Conservation (phyloP, 1,140 invertebrate species). For the Bombus breviceps region DNA sequence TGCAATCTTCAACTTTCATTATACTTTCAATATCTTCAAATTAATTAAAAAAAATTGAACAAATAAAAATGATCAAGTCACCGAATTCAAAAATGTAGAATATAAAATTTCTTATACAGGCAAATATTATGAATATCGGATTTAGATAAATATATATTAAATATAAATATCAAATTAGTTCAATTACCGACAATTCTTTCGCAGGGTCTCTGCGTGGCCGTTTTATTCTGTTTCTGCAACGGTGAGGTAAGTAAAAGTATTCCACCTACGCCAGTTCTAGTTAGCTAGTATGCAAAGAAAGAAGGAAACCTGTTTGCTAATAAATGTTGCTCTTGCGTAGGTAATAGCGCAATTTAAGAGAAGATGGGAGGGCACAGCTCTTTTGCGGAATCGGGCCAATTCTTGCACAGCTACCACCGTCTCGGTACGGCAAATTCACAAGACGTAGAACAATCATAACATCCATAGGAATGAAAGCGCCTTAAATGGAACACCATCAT, state of each 20-base stretch:
- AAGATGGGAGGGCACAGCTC: constrained; percentile 88
- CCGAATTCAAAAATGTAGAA: not conserved
- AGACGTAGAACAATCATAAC: constrained; percentile 11
- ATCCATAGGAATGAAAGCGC: constrained; percentile 8
- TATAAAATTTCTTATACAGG: not conserved
- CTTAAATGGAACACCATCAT: not conserved
- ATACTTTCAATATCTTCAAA: not conserved
- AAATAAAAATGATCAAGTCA: not conserved
- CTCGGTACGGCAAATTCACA: constrained; percentile 85
- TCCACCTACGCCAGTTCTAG: not conserved
- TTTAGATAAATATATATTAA: not conserved
- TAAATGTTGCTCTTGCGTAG: constrained; percentile 74
- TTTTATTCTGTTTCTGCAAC: constrained; percentile 97
- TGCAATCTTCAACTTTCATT: too few relatives aligned
- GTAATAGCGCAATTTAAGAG: constrained; percentile 91
- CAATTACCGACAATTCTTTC: constrained; percentile 72
- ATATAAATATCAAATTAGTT: not conserved
- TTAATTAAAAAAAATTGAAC: not conserved
- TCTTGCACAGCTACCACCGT: constrained; percentile 92
- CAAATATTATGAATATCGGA: not conserved
- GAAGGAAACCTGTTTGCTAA: constrained; percentile 17
- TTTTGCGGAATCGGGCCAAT: constrained; percentile 88
- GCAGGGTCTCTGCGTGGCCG: constrained; percentile 94
- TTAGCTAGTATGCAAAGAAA: not conserved
- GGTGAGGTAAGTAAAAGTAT: constrained; percentile 88